Evolutionary conservation across 2,797 vertebrate genomes (phyloP).

Genomic region (Buceros bicornis): DNA sequence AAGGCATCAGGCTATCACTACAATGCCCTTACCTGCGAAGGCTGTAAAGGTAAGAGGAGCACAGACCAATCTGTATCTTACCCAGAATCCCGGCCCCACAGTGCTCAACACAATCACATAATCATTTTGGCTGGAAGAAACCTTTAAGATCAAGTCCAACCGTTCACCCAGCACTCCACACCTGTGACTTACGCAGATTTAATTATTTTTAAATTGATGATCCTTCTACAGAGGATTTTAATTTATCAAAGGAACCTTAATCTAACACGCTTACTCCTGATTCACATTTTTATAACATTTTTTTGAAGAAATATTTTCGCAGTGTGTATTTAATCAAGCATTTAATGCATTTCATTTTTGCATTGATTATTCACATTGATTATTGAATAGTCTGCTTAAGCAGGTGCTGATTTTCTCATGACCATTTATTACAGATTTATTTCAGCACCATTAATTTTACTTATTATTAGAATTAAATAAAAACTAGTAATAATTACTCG

Average conservation of each 20-base stretch:
- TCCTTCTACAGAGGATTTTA: not conserved
- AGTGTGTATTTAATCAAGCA: not conserved
- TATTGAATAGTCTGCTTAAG: not conserved
- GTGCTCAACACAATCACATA: not conserved
- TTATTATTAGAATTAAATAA: not conserved
- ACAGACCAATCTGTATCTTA: not conserved
- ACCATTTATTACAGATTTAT: not conserved
- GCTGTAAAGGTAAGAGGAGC: slow-evolving; percentile 90
- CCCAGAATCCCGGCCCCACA: rapidly evolving
- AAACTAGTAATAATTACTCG: not conserved
- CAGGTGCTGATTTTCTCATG: not conserved
- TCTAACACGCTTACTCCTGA: rapidly evolving
- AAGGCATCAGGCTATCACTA: slow-evolving; percentile 96
- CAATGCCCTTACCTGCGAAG: slow-evolving; percentile 95
- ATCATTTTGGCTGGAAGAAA: too few species aligned
- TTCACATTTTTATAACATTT: not conserved
- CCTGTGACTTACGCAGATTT: not conserved
- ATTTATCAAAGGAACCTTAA: not conserved
- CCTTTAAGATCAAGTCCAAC: too few species aligned
- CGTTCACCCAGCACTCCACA: too few species aligned
- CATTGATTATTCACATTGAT: not conserved
- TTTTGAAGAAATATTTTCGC: not conserved
- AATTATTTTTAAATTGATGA: not conserved
- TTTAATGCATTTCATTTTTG: not conserved
- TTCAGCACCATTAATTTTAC: not conserved